These are phyloP conservation scores for Pygoscelis adeliae DNA, from an alignment of 2,113 vertebrate genomes.

Conservation along the genomic window DNA sequence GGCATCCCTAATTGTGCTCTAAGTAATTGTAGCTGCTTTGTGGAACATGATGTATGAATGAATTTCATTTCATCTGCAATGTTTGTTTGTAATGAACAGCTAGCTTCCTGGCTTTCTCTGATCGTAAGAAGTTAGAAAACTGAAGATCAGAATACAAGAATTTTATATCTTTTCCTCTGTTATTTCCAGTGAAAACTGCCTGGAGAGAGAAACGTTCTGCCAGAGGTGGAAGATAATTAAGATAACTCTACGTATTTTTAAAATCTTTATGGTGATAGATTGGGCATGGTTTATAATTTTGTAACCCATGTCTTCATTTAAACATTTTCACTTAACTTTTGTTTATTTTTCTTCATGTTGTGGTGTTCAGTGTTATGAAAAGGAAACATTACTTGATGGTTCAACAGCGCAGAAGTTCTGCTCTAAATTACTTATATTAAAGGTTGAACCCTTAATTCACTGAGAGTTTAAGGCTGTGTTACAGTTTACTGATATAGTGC, in stretches of 20 bases:
- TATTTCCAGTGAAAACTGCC: not conserved
- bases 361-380: not conserved
- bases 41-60: not conserved
- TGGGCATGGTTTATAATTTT: not conserved
- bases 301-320: not conserved
- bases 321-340: not conserved
- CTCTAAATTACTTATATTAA: not conserved
- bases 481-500: not conserved
- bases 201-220: not conserved
- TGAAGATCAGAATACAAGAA: not conserved
- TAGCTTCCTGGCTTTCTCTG: not conserved
- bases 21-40: constrained; percentile 24
- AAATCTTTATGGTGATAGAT: not conserved
- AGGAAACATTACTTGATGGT: not conserved
- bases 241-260: not conserved
- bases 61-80: constrained; percentile 70
- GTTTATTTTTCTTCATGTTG: not conserved
- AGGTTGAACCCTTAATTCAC: not conserved
- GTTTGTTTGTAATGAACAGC: constrained; percentile 76
- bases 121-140: not conserved
- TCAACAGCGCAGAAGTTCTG: not conserved
- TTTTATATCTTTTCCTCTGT: not conserved
- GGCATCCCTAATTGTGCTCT: constrained; percentile 31
- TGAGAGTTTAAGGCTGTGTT: not conserved
- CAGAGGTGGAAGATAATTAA: not conserved